Base-by-base conservation (phyloP, 2,113 vertebrate species). In the Potamarius usumacintae region DNA sequence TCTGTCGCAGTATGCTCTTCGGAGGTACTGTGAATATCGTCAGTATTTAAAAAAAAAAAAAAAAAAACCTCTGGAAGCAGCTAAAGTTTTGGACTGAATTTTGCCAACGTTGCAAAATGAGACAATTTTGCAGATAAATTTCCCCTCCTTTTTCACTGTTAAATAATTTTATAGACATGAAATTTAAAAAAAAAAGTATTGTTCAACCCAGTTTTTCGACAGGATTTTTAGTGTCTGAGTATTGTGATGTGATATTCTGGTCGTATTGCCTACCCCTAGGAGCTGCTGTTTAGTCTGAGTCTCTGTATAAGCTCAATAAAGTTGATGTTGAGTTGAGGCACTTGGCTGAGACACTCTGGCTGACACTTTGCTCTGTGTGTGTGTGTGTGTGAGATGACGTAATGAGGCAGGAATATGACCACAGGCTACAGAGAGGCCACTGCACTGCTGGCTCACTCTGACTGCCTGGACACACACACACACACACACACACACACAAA, bases 391-490 rank as follows among this genome's bases (percentile, higher is more conserved):
- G 92, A 90, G 77, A 92, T 94, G 93, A 95, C 93, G 93, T 94
- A 93, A 94, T 93, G 87, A 88, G 86, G 88, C 90, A 94, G 90
- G 92, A 94, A 94, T 93, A 94, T 90, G 88, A 93, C 91, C 89
- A 67, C 89, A 87, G 89, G 90, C 90, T 91, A 91, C 88, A 91
- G 92, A 92, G 89, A 88, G 89, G 92, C 90, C 90, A 89, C 87
- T 82, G 85, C 81, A 60, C 10, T 62, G 30, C 53, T 34, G 52
- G 78, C 27, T 81, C 55, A 34, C 78, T 34, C 78, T 25, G 63
- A 88, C 85, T 27, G 60, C 83, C 89, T 89, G 53, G 84, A 85
- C 27, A 85, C 67, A 5, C n/a, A 57, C 20, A 11, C 71, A 63
- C 34, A 80, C 20, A 63, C 42, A 85, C 30, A 85, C 71, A 88